Conservation (phyloP, 2,113 vertebrate species). For the Panthera uncia region DNA sequence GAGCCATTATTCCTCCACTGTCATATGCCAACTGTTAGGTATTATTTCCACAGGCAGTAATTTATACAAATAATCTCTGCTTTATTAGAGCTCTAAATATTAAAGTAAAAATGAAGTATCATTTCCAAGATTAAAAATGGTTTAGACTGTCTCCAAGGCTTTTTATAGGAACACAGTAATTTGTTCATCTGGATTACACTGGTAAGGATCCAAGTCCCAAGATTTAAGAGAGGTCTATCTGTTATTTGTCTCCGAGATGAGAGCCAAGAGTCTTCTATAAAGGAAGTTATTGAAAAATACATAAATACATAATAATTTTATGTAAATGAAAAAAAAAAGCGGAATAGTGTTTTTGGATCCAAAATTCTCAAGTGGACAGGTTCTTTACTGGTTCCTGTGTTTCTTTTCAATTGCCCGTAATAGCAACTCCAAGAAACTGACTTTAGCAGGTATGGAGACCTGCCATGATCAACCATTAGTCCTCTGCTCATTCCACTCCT, state of each 20-base stretch:
- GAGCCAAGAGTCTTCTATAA: constrained; percentile 2
- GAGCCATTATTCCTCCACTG: neutral
- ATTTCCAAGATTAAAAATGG: constrained; percentile 44
- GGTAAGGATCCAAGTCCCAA: constrained; percentile 29
- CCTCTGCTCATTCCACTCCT: neutral
- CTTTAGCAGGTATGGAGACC: neutral
- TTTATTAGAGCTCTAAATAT: constrained; percentile 55
- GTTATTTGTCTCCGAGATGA: neutral
- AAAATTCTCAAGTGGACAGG: neutral
- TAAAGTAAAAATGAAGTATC: neutral
- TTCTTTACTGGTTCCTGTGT: neutral
- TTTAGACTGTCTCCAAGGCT: constrained; percentile 1
- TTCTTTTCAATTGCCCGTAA: neutral
- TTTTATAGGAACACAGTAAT: constrained; percentile 16
- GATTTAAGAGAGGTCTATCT: neutral
- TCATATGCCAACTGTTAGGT: neutral
- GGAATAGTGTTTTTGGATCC: neutral
- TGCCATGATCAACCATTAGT: neutral
- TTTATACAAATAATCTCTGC: constrained; percentile 46
- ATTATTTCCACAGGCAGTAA: constrained; percentile 1
- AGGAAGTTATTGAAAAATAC: neutral
- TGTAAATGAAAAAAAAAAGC: neutral
- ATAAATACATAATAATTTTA: neutral
- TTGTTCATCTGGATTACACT: constrained; percentile 38
- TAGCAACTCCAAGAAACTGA: neutral